Evolutionary conservation across 2,113 vertebrate species (phyloP).

Genomic region (Elanus axillaris): DNA sequence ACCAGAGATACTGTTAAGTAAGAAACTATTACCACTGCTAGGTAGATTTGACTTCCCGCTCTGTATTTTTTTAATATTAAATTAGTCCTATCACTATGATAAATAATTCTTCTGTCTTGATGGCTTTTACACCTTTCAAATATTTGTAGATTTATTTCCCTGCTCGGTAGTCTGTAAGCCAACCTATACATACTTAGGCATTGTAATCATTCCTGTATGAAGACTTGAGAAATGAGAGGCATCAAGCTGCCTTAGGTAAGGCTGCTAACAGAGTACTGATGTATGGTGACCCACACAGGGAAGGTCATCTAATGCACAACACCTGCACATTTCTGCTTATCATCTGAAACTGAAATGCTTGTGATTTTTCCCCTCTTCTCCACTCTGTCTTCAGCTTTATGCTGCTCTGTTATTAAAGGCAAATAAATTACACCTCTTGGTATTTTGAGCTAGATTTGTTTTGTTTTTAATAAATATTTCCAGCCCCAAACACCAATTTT

Average conservation of each 20-base stretch:
- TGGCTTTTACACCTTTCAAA: slow-evolving; percentile 6
- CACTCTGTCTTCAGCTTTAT: background rate
- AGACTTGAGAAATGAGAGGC: slow-evolving; percentile 27
- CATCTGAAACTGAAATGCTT: background rate
- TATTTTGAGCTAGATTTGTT: background rate
- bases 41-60: background rate
- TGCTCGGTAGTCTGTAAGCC: background rate
- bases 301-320: slow-evolving; percentile 27
- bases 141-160: slow-evolving; percentile 9
- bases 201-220: slow-evolving; percentile 5
- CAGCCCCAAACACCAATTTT: background rate
- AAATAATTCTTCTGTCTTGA: background rate
- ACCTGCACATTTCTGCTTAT: slow-evolving; percentile 57
- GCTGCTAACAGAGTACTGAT: slow-evolving; percentile 27
- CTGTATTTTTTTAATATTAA: background rate
- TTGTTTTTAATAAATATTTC: background rate
- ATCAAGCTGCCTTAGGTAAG: slow-evolving; percentile 19
- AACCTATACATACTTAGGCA: background rate
- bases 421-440: background rate
- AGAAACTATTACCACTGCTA: background rate
- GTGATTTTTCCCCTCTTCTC: background rate
- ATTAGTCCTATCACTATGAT: background rate
- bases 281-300: slow-evolving; percentile 1
- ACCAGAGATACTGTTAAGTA: background rate
- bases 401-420: background rate